phyloP scores from a whole-genome alignment of 2,888 invertebrate species.

The Philereme vetulata region DNA sequence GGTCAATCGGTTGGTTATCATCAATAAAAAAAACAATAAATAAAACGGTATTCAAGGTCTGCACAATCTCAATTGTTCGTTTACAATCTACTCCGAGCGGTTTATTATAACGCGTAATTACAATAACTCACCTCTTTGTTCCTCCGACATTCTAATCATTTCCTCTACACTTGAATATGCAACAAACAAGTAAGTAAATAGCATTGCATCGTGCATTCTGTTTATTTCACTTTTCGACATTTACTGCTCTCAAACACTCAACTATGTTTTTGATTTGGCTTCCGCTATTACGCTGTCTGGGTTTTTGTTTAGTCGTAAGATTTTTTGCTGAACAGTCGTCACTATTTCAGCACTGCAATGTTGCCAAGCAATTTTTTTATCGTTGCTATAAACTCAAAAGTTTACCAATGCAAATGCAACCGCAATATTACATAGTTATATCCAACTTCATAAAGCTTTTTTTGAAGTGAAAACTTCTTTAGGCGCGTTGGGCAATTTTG shows the following conservation, averaged over 20 bases:
- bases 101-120: slow-evolving; percentile 56
- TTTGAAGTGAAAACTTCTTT: too few species aligned
- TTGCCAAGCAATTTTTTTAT: slow-evolving; percentile 21
- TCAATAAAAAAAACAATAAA: slow-evolving; percentile 23
- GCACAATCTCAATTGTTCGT: slow-evolving; percentile 48
- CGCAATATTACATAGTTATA: too few species aligned
- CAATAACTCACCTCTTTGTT: slow-evolving; percentile 60
- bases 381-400: too few species aligned
- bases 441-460: too few species aligned
- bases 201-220: neutral
- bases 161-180: slow-evolving; percentile 28
- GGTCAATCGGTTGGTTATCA: too few species aligned
- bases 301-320: slow-evolving; percentile 34
- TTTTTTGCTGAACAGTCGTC: slow-evolving; percentile 7
- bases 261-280: slow-evolving; percentile 18
- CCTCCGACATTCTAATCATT: slow-evolving; percentile 51
- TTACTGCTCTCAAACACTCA: slow-evolving; percentile 54
- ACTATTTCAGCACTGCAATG: slow-evolving; percentile 20
- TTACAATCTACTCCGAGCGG: slow-evolving; percentile 52
- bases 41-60: slow-evolving; percentile 47
- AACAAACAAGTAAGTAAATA: slow-evolving; percentile 4
- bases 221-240: slow-evolving; percentile 41
- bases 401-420: too few species aligned
- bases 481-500: too few species aligned
- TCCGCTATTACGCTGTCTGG: slow-evolving; percentile 1